Evolutionary conservation across 2,888 invertebrate species (phyloP), one percentile per base, ranked within the genome.

Genomic region (Scrobipalpa atriplicella): DNA sequence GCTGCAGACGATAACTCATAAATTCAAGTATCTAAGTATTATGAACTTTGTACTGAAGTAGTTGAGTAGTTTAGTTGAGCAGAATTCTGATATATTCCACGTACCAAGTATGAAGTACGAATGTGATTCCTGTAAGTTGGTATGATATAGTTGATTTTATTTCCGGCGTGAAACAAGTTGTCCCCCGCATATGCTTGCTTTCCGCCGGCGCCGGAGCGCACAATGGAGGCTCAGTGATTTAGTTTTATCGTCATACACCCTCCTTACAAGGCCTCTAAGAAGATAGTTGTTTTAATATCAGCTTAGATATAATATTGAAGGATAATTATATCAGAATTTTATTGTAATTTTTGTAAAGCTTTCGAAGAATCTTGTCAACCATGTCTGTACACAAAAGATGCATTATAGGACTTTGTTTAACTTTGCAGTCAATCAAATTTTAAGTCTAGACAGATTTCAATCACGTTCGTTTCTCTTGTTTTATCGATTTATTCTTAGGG

Each of bases 211-310:
- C 90, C 92, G 86, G 79, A 79, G 81, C 78, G 81, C 84, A 91
- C 90, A 90, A 89, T 88, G 82, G 85, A 79, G 83, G 86, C 81
- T 85, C 84, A 78, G 89, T 91, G 90, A 92, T 92, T 91, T 92
- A 92, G 86, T 89, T 92, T 92, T 91, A 92, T 91, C 91, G 88
- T 91, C 84, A 86, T 90, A 85, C 90, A 89, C 90, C 91, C 91
- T 85, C 84, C 75, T 78, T 81, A 52, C 52, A 18, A 16, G 52
- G 52, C 18, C 9, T 52, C 16, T 52, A n/a, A 6, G 81, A 80
- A 74, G 75, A 47, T n/a, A 75, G 69, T 74, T 78, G 47, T 29
- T 29, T 29, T 29, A 29, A 29, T 29, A 29, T 29, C 5, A 29
- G 5, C 29, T 29, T 5, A 29, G 5, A 29, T 29, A 5, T 29